Base-by-base conservation (phyloP, 30 jellyfish, hydroid and myxozoan species). In the Morbakka virulenta region DNA sequence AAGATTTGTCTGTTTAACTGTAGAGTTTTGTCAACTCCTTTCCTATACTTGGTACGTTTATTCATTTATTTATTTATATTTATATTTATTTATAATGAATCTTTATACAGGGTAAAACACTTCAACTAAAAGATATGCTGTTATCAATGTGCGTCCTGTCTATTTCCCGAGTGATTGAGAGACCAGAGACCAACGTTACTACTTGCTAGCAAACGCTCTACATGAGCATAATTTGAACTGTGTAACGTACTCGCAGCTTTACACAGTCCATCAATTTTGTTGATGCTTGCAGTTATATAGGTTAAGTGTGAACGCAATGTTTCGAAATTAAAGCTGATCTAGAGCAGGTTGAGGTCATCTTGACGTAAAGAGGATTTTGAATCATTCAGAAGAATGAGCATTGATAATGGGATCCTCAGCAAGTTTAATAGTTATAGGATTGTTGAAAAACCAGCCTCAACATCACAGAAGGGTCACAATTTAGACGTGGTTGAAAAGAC, bases 31-130 rank as follows among this genome's bases (percentile, higher is more conserved):
- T 32, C 17, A 6, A 17, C 9, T 41, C 57, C 13, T 41, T 41
- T 27, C 86, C 64, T 50, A 74, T 77, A 74, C 78, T 74, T 72
- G 72, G 25, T 29, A 64, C 24, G 76, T 64, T 32, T 64, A 13
- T 28, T 61, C 14, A 61, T 21, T 21, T 52, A 64, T 21, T 24
- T 64, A 21, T 52, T 21, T 13, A 64, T 32, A 14, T 21, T 32
- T 14, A 28, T 27, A 32, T n/a, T 64, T 21, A 13, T 4, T 11
- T 52, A 31, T 31, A 3, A 13, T 68, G 76, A 34, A 24, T n/a
- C n/a, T n/a, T n/a, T n/a, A n/a, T n/a, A n/a, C n/a, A n/a, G n/a
- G n/a, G n/a, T n/a, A n/a, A n/a, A n/a, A n/a, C n/a, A n/a, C n/a
- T n/a, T n/a, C n/a, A n/a, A n/a, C n/a, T n/a, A n/a, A n/a, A n/a